Percentiles rank a stretch among this genome's conserved stretches.
Conservation (phyloP, 2,797 vertebrate species). For the Limosa lapponica region DNA sequence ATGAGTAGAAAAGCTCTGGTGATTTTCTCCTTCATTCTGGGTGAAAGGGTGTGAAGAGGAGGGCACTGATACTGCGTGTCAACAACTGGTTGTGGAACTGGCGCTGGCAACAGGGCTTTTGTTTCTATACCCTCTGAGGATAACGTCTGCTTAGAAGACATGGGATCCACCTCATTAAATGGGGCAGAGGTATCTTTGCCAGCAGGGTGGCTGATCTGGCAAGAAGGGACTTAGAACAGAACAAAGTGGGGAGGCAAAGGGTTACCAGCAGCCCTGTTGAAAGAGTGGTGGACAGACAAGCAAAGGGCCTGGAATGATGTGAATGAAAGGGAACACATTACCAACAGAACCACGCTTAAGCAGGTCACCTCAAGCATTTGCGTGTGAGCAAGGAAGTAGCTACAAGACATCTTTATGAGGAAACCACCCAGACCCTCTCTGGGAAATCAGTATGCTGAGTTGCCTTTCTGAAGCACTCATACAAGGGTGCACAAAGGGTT, state of each 20-base stretch:
- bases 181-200: not conserved
- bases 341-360: not conserved
- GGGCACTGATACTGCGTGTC: not conserved
- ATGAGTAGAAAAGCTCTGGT: not conserved
- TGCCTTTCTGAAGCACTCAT: not conserved
- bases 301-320: not conserved
- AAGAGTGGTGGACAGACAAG: not conserved
- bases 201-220: not conserved
- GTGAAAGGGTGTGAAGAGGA: not conserved
- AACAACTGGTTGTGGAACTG: not conserved
- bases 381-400: not conserved
- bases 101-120: not conserved
- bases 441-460: not conserved
- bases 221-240: not conserved
- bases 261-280: not conserved
- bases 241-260: not conserved
- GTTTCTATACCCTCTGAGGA: not conserved
- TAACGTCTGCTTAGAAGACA: not conserved
- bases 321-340: not conserved
- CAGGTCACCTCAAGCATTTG: not conserved
- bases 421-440: not conserved
- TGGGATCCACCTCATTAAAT: not conserved
- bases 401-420: not conserved
- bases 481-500: not conserved
- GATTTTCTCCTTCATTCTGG: not conserved